A percentile compares a stretch with the other conserved stretches of the same genome.
Conservation (phyloP, 2,888 invertebrate species). For the Cybosia mesomella region DNA sequence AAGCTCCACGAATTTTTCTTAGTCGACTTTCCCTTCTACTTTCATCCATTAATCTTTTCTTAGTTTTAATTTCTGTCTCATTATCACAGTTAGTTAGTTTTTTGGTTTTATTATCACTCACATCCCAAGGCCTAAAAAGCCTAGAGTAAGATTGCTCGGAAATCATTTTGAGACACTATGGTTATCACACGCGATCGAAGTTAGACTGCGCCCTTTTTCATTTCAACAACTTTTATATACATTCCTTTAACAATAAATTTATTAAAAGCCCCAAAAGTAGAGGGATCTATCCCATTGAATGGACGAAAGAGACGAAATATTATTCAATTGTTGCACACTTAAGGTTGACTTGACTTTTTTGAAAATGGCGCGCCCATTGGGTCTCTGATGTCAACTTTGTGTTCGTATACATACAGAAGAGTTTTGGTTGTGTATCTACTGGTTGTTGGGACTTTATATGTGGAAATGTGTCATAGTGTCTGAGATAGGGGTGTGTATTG, state of each 20-base stretch:
- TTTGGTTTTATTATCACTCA: constrained; percentile 69
- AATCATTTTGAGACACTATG: constrained; percentile 70
- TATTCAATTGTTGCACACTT: constrained; percentile 87
- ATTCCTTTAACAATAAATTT: constrained; percentile 86
- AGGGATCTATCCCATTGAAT: constrained; percentile 80
- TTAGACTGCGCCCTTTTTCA: constrained; percentile 81
- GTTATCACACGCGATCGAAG: constrained; percentile 69
- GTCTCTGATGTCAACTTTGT: constrained; percentile 48
- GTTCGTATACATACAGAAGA: constrained; percentile 33
- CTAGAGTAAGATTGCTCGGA: constrained; percentile 81
- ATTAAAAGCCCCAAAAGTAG: constrained; percentile 82
- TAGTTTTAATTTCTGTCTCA: constrained; percentile 51
- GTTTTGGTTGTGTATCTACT: constrained; percentile 43
- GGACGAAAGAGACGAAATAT: constrained; percentile 85
- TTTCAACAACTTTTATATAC: constrained; percentile 85
- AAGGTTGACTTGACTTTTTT: constrained; percentile 52
- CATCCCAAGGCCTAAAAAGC: constrained; percentile 89
- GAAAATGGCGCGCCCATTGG: constrained; percentile 30
- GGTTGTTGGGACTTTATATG: constrained; percentile 49
- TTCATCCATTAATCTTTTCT: constrained; percentile 66
- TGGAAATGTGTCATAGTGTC: constrained; percentile 69
- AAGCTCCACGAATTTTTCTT: constrained; percentile 80
- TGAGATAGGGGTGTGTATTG: constrained; percentile 86
- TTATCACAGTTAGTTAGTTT: constrained; percentile 50
- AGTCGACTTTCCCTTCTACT: constrained; percentile 76